A percentile compares a stretch with the other conserved stretches of the same genome.
phyloP scores from a whole-genome alignment of 2,797 vertebrate species.

The Typhlichthys eigenmanni region DNA sequence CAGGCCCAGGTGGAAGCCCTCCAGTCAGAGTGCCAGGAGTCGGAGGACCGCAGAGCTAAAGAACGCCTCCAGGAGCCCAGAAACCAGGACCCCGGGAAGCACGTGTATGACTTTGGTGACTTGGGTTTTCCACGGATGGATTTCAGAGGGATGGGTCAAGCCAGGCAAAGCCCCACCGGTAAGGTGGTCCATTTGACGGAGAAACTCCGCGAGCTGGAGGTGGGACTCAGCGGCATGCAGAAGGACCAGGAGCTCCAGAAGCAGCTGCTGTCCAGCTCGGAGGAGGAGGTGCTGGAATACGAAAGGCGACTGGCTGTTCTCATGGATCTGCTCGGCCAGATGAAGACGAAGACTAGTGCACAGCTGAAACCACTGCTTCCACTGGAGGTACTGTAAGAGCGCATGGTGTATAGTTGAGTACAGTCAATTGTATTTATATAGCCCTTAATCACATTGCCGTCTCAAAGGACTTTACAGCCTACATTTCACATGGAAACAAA shows the following conservation, averaged over 20 bases:
- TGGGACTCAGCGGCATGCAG: conserved; percentile 76
- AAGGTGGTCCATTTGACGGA: conserved; percentile 74
- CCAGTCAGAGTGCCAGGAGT: conserved; percentile 51
- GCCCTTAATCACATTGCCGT: too few relatives aligned
- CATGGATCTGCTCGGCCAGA: conserved; percentile 77
- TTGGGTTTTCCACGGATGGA: conserved; percentile 55
- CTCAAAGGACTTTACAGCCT: too few relatives aligned
- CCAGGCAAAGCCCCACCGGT: conserved; percentile 43
- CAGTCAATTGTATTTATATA: too few relatives aligned
- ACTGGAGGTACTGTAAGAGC: conserved; percentile 51
- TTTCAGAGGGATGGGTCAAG: conserved; percentile 37
- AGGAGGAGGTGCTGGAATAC: conserved; percentile 83
- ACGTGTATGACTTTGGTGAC: conserved; percentile 39
- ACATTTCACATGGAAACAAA: too few relatives aligned
- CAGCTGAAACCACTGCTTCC: conserved; percentile 22
- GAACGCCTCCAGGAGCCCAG: conserved; percentile 25
- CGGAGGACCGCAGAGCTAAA: conserved; percentile 13
- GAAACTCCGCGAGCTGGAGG: conserved; percentile 82
- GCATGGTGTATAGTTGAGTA: too few relatives aligned
- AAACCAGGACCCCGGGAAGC: conserved; percentile 18
- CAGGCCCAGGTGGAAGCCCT: conserved; percentile 85
- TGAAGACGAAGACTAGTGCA: conserved; percentile 47
- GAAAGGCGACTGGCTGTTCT: conserved; percentile 81
- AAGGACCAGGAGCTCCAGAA: conserved; percentile 82
- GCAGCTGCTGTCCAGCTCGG: conserved; percentile 79